phyloP scores from a whole-genome alignment of 2,113 vertebrate species.

The Dromas ardeola region DNA sequence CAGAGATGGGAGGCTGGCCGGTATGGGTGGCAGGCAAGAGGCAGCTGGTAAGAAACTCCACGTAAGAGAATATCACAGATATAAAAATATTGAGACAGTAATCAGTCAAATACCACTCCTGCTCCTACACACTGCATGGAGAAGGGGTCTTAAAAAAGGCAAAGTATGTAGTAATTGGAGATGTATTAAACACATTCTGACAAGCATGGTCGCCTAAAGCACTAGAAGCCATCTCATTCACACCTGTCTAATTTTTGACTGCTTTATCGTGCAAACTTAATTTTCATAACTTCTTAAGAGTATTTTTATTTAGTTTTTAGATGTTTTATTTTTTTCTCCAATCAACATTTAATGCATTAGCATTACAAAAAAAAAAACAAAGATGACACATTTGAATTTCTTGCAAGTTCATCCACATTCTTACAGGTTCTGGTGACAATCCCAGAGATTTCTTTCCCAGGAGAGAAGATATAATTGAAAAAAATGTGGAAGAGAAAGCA shows the following conservation, averaged over 20 bases:
- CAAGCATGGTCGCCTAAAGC: background rate
- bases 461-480: background rate
- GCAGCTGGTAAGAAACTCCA: background rate
- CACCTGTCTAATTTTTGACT: background rate
- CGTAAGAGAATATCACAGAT: background rate
- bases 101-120: background rate
- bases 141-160: background rate
- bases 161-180: background rate
- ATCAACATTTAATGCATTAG: background rate
- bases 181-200: background rate
- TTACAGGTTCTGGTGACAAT: background rate
- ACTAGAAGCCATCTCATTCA: background rate
- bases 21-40: background rate
- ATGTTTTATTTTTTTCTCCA: background rate
- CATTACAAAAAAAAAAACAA: background rate
- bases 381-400: background rate
- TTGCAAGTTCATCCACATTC: slow-evolving; percentile 1
- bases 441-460: background rate
- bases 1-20: fast-evolving
- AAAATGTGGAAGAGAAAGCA: background rate
- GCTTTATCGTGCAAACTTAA: background rate
- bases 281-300: background rate
- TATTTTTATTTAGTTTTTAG: background rate
- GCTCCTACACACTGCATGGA: background rate
- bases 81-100: background rate